Conservation (phyloP, 2,113 vertebrate species). For the Crocuta crocuta region DNA sequence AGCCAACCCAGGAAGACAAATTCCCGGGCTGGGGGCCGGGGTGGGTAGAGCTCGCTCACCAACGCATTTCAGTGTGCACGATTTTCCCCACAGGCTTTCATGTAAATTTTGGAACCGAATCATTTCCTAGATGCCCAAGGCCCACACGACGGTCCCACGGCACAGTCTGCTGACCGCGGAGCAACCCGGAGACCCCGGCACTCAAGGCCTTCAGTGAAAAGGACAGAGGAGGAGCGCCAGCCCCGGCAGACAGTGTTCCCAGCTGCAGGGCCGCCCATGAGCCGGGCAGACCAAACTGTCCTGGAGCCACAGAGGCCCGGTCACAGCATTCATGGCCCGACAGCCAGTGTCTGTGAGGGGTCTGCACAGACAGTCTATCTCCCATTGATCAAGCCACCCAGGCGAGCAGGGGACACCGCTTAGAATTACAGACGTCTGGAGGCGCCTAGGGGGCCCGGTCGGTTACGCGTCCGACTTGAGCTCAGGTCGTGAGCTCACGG, state of each 20-base stretch:
- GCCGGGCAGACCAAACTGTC: rapidly evolving
- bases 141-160: background rate
- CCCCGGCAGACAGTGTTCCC: rapidly evolving
- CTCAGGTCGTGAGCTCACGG: too few relatives aligned
- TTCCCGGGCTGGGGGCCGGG: background rate
- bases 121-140: background rate
- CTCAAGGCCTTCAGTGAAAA: too few relatives aligned
- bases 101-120: too few relatives aligned
- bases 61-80: too few relatives aligned
- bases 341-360: background rate
- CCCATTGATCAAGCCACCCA: background rate
- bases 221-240: too few relatives aligned
- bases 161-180: background rate
- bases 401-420: background rate
- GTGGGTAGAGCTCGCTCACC: background rate
- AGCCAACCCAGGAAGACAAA: too few relatives aligned
- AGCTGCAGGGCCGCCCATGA: background rate
- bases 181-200: rapidly evolving
- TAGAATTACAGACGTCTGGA: background rate
- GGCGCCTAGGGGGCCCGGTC: too few relatives aligned
- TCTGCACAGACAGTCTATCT: too few relatives aligned
- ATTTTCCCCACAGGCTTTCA: background rate
- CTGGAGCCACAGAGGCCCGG: rapidly evolving
- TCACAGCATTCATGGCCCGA: rapidly evolving
- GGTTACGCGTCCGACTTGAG: too few relatives aligned